phyloP scores from a whole-genome alignment of 2,888 invertebrate genomes.

The Colostygia pectinataria region DNA sequence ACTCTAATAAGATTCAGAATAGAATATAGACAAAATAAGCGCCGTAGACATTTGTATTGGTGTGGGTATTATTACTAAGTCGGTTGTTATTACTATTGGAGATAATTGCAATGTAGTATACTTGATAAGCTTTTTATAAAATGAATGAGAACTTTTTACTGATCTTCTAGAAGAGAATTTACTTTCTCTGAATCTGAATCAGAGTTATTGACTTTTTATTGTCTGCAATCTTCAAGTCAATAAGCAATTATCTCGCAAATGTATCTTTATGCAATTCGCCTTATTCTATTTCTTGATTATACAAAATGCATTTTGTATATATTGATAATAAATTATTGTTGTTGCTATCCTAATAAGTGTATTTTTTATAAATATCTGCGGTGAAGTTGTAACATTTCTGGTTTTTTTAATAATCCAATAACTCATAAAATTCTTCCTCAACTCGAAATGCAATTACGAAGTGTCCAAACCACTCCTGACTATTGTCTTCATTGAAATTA shows the following conservation, averaged over 20 bases:
- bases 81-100: constrained; percentile 29
- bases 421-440: constrained; percentile 27
- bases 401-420: neutral
- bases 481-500: constrained; percentile 81
- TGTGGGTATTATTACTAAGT: constrained; percentile 21
- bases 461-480: constrained; percentile 66
- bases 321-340: no score
- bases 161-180: neutral
- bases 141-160: constrained; percentile 15
- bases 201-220: constrained; percentile 3
- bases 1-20: constrained; percentile 20
- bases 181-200: neutral
- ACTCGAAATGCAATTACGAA: constrained; percentile 61
- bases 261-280: neutral
- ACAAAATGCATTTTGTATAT: no score
- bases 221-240: constrained; percentile 1
- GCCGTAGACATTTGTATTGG: constrained; percentile 19
- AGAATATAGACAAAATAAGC: constrained; percentile 2
- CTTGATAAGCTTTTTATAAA: constrained; percentile 27
- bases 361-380: no score
- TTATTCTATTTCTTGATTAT: neutral
- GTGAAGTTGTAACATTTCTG: no score
- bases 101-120: constrained; percentile 33
- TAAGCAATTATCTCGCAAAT: constrained; percentile 1
- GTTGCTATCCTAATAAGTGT: no score